Evolutionary conservation across 2,888 invertebrate species (phyloP).

Genomic region (Heliothis peltigera): DNA sequence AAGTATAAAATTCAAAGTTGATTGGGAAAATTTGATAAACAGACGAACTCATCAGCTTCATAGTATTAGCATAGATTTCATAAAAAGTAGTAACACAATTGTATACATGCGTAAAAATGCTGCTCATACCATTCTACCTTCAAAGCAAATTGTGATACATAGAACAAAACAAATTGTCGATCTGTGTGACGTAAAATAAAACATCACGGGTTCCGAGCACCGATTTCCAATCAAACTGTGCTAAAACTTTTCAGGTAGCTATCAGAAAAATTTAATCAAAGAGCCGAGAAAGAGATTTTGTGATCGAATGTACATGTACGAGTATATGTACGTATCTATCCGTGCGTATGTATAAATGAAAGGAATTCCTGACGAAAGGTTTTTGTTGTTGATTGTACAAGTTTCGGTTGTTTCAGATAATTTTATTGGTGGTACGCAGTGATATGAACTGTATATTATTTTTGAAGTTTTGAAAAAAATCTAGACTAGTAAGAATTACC

Average conservation of each 20-base stretch:
- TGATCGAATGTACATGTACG: slow-evolving; percentile 4
- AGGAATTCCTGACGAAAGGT: slow-evolving; percentile 1
- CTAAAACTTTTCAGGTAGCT: slow-evolving; percentile 60
- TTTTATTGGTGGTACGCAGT: no score
- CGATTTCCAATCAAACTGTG: slow-evolving; percentile 73
- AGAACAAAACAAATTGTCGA: slow-evolving; percentile 60
- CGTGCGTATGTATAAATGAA: neutral
- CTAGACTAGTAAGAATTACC: no score
- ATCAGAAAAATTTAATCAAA: slow-evolving; percentile 70
- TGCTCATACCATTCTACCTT: neutral
- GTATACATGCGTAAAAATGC: no score
- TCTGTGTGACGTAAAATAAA: slow-evolving; percentile 62
- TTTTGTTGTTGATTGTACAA: neutral
- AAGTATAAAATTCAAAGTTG: no score
- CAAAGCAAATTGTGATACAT: slow-evolving; percentile 4
- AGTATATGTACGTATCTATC: neutral
- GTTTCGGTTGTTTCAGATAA: neutral
- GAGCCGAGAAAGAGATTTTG: slow-evolving; percentile 27
- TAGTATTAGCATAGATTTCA: no score
- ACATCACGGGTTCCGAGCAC: slow-evolving; percentile 64
- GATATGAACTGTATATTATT: no score
- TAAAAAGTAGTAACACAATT: no score
- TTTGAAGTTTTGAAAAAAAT: no score
- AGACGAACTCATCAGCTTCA: no score
- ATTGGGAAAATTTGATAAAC: no score